Evolutionary conservation across 2,113 vertebrate species (phyloP), one percentile per base, ranked within the genome.

Genomic region (Callipepla squamata): DNA sequence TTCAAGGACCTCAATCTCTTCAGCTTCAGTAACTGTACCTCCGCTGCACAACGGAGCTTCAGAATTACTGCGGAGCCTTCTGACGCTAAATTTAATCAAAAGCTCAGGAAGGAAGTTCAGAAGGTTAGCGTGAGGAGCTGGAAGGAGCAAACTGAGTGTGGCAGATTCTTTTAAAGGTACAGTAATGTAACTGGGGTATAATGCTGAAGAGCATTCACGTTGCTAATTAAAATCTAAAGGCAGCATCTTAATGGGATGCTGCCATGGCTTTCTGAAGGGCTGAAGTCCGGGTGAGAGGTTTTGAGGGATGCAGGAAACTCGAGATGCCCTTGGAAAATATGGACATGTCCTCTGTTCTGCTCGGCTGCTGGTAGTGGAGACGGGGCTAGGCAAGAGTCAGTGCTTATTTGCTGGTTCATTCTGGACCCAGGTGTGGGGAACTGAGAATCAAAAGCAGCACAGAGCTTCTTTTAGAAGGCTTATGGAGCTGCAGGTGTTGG

Each of bases 161-260:
- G 32, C 7, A 3, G 2, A 6, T 18, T 8, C 17, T 17, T 4
- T 42, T 12, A 10, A 55, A 57, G 15, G n/a, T 7, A 3, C 2
- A 0, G n/a, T 34, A 7, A 1, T 1, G 11, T 8, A 12, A 23
- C 53, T 1, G 5, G 21, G 11, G 0, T 3, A 30, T 5, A 1
- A 19, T 22, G 45, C 13, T 16, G 1, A 7, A 8, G 32, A 28
- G 7, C 8, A 19, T 7, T 40, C n/a, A 9, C 48, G 16, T 22
- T 2, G 36, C 51, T 67, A 2, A 10, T 15, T 20, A 13, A 30
- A 9, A 50, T 36, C 20, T 13, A 19, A 12, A 25, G 28, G 28
- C 15, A 4, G 11, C 3, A 18, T 11, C 16, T 30, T 25, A 40
- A 34, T 16, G 7, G n/a, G 42, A 4, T 2, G 1, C 1, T 12